A percentile compares a stretch with the other conserved stretches of the same genome.
phyloP scores from a whole-genome alignment of 2,797 vertebrate species.

The Helarctos malayanus region DNA sequence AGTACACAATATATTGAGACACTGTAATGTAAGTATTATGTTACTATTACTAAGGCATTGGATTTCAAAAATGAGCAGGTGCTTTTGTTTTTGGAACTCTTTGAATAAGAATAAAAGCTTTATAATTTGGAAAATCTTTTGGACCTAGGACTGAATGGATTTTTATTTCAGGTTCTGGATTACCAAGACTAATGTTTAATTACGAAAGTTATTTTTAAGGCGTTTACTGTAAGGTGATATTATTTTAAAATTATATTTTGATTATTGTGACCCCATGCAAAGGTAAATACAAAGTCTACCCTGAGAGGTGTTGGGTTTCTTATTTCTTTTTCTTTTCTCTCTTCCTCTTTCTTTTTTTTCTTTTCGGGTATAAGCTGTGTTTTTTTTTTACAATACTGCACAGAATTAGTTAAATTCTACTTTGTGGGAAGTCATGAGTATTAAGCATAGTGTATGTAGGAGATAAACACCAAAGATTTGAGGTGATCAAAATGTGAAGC shows the following conservation, averaged over 20 bases:
- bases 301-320: neutral
- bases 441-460: neutral
- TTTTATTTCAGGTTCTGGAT: constrained; percentile 37
- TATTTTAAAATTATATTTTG: constrained; percentile 35
- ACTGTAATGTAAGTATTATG: neutral
- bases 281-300: constrained; percentile 4
- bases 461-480: neutral
- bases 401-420: constrained; percentile 45
- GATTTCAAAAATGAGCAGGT: constrained; percentile 44
- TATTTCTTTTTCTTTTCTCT: neutral
- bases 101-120: constrained; percentile 28
- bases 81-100: neutral
- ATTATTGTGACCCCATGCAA: constrained; percentile 23
- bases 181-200: constrained; percentile 4
- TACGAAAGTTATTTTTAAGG: constrained; percentile 50
- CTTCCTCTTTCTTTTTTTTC: neutral
- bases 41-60: neutral
- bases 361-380: neutral
- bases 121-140: constrained; percentile 29
- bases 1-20: neutral
- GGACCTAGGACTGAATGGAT: neutral
- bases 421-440: neutral
- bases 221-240: neutral
- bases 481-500: neutral
- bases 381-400: constrained; percentile 4